Evolutionary conservation across 2,113 vertebrate species (phyloP).

Genomic region (Cyprinus carpio): DNA sequence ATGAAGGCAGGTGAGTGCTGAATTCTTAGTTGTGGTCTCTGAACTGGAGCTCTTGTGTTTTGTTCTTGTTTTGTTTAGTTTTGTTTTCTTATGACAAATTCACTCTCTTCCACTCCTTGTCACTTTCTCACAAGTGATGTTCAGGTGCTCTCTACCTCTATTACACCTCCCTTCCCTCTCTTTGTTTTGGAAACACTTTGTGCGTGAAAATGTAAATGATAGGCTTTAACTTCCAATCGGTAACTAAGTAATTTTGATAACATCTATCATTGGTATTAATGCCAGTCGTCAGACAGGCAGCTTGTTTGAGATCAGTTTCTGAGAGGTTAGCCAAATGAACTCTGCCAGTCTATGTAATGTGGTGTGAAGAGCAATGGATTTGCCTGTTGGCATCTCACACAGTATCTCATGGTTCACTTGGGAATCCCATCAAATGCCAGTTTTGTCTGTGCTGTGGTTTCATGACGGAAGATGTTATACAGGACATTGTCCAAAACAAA

Average conservation of each 20-base stretch:
- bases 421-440: slow-evolving; percentile 48
- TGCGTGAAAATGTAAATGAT: slow-evolving; percentile 52
- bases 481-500: slow-evolving; percentile 30
- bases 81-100: slow-evolving; percentile 18
- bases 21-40: slow-evolving; percentile 6
- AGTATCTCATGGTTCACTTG: slow-evolving; percentile 47
- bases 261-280: slow-evolving; percentile 48
- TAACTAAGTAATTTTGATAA: slow-evolving; percentile 50
- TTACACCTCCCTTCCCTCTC: slow-evolving; percentile 39
- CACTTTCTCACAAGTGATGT: slow-evolving; percentile 18
- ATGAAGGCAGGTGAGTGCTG: slow-evolving; percentile 73
- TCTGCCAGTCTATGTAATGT: slow-evolving; percentile 35
- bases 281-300: slow-evolving; percentile 37
- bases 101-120: slow-evolving; percentile 27
- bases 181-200: slow-evolving; percentile 39
- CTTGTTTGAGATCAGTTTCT: slow-evolving; percentile 50
- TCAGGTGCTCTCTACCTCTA: slow-evolving; percentile 32
- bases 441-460: slow-evolving; percentile 44
- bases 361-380: slow-evolving; percentile 46
- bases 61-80: slow-evolving; percentile 25
- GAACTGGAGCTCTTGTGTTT: background rate
- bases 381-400: slow-evolving; percentile 48
- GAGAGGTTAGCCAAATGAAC: slow-evolving; percentile 54
- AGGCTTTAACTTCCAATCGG: slow-evolving; percentile 44
- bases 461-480: slow-evolving; percentile 40